phyloP scores from a whole-genome alignment of 2,797 vertebrate species.

The Chloroceryle amazona region DNA sequence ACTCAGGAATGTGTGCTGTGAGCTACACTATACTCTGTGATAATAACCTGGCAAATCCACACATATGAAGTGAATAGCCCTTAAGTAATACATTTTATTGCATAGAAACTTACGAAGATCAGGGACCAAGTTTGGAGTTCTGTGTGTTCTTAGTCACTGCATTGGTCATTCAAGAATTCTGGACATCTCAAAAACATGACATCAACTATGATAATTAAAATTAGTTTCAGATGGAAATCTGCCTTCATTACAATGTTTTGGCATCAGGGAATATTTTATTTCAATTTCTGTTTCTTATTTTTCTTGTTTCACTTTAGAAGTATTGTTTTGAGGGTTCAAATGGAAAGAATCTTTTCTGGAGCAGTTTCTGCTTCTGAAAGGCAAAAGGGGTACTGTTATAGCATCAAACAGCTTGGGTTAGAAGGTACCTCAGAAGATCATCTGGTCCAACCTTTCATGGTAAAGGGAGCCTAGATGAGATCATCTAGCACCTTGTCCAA shows the following conservation, averaged over 20 bases:
- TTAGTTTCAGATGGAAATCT: not conserved
- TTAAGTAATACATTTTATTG: not conserved
- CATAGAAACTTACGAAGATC: not conserved
- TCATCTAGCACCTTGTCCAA: not conserved
- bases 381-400: accelerated
- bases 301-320: not conserved
- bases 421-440: not conserved
- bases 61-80: not conserved
- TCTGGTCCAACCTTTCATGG: not conserved
- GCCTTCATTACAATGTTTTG: not conserved
- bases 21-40: not conserved
- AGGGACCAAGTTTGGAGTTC: not conserved
- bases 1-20: not conserved
- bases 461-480: not conserved
- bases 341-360: not conserved
- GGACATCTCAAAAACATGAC: not conserved
- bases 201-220: not conserved
- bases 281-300: not conserved
- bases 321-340: not conserved
- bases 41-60: not conserved
- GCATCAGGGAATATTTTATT: not conserved
- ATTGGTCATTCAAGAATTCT: not conserved
- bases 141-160: not conserved
- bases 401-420: accelerated
- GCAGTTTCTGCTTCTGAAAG: not conserved